Evolutionary conservation across 2,888 invertebrate genomes (phyloP).

Genomic region (Lissonota sp.): DNA sequence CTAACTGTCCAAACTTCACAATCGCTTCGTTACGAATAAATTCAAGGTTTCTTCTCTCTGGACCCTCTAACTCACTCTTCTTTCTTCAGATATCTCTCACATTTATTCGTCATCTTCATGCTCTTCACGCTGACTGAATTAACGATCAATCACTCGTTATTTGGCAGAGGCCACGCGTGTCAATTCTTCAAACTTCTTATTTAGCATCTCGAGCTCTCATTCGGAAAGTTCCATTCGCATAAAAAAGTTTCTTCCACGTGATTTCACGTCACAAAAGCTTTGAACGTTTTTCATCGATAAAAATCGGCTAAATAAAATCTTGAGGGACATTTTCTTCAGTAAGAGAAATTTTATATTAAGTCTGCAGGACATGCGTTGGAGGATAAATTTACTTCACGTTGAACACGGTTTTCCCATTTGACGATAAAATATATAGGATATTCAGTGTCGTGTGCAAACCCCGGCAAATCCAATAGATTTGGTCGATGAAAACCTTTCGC

Average conservation of each 20-base stretch:
- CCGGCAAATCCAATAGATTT: constrained; percentile 1
- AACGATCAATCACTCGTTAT: neutral
- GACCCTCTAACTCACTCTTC: neutral
- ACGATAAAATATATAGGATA: neutral
- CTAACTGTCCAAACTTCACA: no score
- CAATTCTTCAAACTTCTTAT: neutral
- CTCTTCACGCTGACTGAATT: neutral
- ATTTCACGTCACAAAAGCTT: no score
- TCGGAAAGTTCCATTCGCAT: no score
- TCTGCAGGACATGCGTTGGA: neutral
- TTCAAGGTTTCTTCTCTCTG: neutral
- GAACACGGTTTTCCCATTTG: constrained; percentile 11
- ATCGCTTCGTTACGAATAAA: neutral
- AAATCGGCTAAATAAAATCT: no score
- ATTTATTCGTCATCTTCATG: neutral
- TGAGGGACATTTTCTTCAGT: neutral
- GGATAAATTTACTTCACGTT: neutral
- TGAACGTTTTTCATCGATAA: no score
- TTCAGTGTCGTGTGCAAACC: neutral
- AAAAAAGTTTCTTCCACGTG: no score
- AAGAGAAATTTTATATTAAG: neutral
- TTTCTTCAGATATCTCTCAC: neutral
- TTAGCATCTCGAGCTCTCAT: neutral
- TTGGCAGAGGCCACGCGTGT: neutral
- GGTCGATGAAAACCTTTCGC: constrained; percentile 14